Evolutionary conservation across 2,888 invertebrate species (phyloP).

Genomic region (Drosophila formosana): DNA sequence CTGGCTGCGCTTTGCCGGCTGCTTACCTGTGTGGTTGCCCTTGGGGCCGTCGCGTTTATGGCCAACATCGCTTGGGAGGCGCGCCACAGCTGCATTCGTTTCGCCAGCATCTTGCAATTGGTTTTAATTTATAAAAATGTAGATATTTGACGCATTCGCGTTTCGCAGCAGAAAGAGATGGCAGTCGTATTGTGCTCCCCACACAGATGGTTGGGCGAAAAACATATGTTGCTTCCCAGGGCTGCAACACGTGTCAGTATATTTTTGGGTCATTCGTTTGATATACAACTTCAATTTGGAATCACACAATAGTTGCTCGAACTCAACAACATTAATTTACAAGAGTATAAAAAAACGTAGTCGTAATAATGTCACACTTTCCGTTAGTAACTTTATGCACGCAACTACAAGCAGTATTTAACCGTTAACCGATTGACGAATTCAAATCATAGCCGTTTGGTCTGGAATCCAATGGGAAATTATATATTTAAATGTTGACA

Average conservation of each 20-base stretch:
- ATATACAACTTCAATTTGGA: conserved; percentile 1
- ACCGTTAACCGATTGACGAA: background rate
- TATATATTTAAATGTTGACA: no score
- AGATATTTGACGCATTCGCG: conserved; percentile 41
- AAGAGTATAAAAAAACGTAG: no score
- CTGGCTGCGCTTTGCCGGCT: conserved; percentile 21
- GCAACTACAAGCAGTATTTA: background rate
- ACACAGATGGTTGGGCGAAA: conserved; percentile 33
- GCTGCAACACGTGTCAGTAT: conserved; percentile 18
- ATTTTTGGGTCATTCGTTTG: background rate
- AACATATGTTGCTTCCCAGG: conserved; percentile 48
- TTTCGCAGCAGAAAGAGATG: conserved; percentile 42
- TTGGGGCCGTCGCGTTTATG: conserved; percentile 43
- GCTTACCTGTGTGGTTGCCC: conserved; percentile 65
- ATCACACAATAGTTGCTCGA: background rate
- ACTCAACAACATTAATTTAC: no score
- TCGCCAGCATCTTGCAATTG: conserved; percentile 64
- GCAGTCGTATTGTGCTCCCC: conserved; percentile 7
- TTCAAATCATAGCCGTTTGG: background rate
- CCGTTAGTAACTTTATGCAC: background rate
- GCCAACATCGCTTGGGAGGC: conserved; percentile 48
- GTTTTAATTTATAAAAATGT: conserved; percentile 55
- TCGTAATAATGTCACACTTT: background rate
- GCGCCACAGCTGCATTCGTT: conserved; percentile 73
- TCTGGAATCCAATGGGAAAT: no score